Percentiles rank a stretch among this genome's conserved stretches.
phyloP scores from a whole-genome alignment of 64 coral and sea anemone species.

The Catalaphyllia jardinei region DNA sequence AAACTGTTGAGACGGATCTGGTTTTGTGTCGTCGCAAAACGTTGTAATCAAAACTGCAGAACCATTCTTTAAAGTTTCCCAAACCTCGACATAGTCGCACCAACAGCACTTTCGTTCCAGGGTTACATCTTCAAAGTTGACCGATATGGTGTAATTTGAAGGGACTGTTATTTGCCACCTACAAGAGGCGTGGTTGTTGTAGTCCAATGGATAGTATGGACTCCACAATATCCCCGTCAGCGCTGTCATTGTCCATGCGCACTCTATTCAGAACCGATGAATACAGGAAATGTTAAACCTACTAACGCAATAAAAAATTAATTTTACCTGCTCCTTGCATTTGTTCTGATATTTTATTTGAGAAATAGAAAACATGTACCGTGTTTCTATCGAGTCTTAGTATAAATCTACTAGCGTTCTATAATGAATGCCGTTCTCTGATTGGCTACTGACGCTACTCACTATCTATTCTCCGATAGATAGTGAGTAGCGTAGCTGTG shows the following conservation, averaged over 20 bases:
- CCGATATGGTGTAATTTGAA: constrained; percentile 20
- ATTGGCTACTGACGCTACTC: too few species aligned
- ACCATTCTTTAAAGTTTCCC: constrained; percentile 13
- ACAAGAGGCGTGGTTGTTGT: constrained; percentile 41
- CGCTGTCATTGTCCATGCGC: constrained; percentile 9
- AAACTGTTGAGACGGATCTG: constrained; percentile 10
- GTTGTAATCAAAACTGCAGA: constrained; percentile 29
- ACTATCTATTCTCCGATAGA: too few species aligned
- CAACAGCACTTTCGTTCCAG: constrained; percentile 17
- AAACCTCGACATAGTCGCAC: constrained; percentile 54
- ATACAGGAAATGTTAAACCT: too few species aligned
- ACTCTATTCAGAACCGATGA: background rate
- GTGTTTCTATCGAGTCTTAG: too few species aligned
- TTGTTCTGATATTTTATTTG: too few species aligned
- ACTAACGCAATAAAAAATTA: too few species aligned
- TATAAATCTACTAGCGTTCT: too few species aligned
- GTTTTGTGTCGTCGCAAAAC: background rate
- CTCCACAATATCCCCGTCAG: constrained; percentile 21
- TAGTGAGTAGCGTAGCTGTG: too few species aligned
- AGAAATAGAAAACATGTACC: too few species aligned
- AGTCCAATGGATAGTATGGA: constrained; percentile 48
- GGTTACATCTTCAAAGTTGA: constrained; percentile 49
- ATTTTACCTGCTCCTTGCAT: too few species aligned
- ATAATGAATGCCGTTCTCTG: too few species aligned
- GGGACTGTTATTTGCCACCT: constrained; percentile 45